Base-by-base conservation (phyloP, 2,888 invertebrate genomes). In the Druceiella hillmani region DNA sequence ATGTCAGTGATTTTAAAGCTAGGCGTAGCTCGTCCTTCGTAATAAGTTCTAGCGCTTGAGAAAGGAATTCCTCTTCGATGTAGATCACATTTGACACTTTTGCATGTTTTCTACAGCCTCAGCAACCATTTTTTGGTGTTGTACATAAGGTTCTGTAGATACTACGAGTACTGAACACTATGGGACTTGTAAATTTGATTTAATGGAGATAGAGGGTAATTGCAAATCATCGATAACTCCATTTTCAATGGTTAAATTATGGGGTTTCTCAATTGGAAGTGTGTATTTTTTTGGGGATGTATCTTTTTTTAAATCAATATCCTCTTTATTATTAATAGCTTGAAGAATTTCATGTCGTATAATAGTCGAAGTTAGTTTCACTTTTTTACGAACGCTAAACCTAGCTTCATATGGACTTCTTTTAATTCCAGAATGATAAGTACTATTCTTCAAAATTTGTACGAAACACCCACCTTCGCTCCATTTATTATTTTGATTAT, bases 301-400 rank as follows among this genome's bases (percentile, higher is more conserved):
- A 9, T 20, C 22, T 20, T 20, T n/a, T 20, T 7, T 7, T 20
- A 7, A 7, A 7, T 20, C 22, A 20, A 20, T 6, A 20, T 20
- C 9, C 22, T 20, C 22, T 20, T 20, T n/a, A 20, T 7, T 20
- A 7, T 20, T 6, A 7, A 20, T 6, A 7, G 9, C 6, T 7
- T 20, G 22, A 20, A 20, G 22, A n/a, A n/a, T n/a, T n/a, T 20
- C 22, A 20, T 20, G 22, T 20, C 6, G 22, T 20, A 20, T 20
- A 20, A 20, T 20, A 20, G 22, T 7, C 9, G 22, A 20, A 20
- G 6, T 20, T 7, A 20, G 22, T 20, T n/a, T n/a, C 22, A 9
- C 22, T 6, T 20, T 7, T 20, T 6, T n/a, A 20, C 6, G 22
- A 20, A 6, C 22, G 9, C 22, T n/a, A 9, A 20, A 20, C 22